These are phyloP conservation scores for Pammene aurita DNA, from an alignment of 2,888 invertebrate genomes.

Conservation along the genomic window DNA sequence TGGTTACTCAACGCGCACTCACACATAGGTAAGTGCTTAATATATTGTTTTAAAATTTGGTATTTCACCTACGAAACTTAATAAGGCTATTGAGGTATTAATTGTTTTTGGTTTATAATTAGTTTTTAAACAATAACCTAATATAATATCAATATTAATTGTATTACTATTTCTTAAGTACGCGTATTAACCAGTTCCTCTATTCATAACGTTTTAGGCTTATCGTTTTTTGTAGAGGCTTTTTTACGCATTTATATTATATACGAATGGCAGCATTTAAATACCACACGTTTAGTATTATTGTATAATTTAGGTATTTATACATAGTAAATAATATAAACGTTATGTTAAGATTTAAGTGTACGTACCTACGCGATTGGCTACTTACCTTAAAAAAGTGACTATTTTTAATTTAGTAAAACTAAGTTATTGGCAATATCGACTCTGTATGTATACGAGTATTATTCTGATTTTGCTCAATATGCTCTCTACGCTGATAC, in stretches of 20 bases:
- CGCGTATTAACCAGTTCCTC: slow-evolving; percentile 1
- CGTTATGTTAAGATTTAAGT: not conserved
- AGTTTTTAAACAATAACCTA: not conserved
- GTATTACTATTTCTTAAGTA: not conserved
- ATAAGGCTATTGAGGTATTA: slow-evolving; percentile 38
- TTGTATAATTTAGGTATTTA: not conserved
- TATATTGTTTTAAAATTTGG: not conserved
- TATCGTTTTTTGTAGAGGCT: slow-evolving; percentile 1
- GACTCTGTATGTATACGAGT: not conserved
- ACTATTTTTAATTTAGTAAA: not conserved
- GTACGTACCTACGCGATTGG: too few species aligned
- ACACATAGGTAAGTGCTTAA: not conserved
- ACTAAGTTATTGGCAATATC: not conserved
- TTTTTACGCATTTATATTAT: not conserved
- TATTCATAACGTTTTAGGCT: not conserved
- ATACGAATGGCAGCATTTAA: slow-evolving; percentile 6
- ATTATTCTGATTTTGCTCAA: slow-evolving; percentile 5
- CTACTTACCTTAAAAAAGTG: too few species aligned
- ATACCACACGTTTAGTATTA: not conserved
- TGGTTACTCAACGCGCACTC: not conserved
- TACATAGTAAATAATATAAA: not conserved
- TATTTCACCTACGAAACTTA: slow-evolving; percentile 6
- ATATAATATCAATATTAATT: not conserved
- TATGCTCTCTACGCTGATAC: not conserved
- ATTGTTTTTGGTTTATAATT: slow-evolving; percentile 10